Conservation (phyloP, 2,113 vertebrate genomes). For the Actenoides hombroni region DNA sequence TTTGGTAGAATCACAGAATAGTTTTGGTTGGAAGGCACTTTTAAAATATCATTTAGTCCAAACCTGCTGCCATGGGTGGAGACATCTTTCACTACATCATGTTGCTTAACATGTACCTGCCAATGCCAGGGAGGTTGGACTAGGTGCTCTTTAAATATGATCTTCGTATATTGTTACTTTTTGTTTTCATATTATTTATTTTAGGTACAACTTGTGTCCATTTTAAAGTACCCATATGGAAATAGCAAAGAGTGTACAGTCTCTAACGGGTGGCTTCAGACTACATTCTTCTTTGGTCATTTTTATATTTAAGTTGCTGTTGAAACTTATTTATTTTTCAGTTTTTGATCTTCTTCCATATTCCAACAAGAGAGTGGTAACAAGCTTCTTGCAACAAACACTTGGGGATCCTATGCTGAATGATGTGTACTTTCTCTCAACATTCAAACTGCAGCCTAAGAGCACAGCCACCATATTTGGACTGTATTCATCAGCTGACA, state of each 20-base stretch:
- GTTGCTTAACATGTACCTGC: not conserved
- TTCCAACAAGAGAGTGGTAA: slow-evolving; percentile 80
- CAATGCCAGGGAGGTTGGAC: not conserved
- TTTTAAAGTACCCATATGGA: not conserved
- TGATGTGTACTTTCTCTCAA: slow-evolving; percentile 86
- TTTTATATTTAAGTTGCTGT: not conserved
- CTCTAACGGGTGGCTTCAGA: not conserved
- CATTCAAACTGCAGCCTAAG: slow-evolving; percentile 86
- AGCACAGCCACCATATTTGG: slow-evolving; percentile 84
- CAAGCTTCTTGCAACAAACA: slow-evolving; percentile 81
- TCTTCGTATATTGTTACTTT: not conserved
- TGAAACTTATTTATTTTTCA: slow-evolving; percentile 57
- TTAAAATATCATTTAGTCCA: not conserved
- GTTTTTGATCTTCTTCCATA: slow-evolving; percentile 92
- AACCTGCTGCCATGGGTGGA: accelerated
- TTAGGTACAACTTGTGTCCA: not conserved
- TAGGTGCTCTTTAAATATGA: not conserved
- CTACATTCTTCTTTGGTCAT: not conserved
- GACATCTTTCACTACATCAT: not conserved
- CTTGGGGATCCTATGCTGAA: slow-evolving; percentile 81
- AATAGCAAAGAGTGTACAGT: not conserved
- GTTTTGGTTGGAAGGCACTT: not conserved
- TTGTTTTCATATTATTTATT: not conserved
- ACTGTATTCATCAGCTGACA: slow-evolving; percentile 85
- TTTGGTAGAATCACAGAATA: not conserved